Conservation (phyloP, 2,113 vertebrate species). For the Brachionichthys hirsutus region DNA sequence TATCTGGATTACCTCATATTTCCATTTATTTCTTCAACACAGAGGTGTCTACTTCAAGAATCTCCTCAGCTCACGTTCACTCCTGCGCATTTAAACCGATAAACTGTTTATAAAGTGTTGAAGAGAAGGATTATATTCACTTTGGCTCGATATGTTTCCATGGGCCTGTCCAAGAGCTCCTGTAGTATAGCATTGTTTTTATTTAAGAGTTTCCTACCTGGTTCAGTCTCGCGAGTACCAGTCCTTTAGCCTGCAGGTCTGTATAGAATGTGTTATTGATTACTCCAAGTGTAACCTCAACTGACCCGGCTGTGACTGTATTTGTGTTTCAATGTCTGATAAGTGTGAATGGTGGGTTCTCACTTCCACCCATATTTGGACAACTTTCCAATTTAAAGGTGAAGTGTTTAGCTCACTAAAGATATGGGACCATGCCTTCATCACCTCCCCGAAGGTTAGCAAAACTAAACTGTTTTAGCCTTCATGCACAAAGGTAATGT, state of each 20-base stretch:
- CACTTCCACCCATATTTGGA: constrained; percentile 14
- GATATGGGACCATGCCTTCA: background rate
- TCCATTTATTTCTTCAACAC: constrained; percentile 28
- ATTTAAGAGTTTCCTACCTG: constrained; percentile 19
- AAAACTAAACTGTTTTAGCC: constrained; percentile 21
- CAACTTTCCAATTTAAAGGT: background rate
- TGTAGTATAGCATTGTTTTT: constrained; percentile 37
- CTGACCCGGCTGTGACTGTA: background rate
- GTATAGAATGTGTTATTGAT: constrained; percentile 13
- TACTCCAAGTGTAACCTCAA: constrained; percentile 1
- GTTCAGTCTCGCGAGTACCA: constrained; percentile 17
- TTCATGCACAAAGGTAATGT: constrained; percentile 10
- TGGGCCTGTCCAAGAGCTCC: constrained; percentile 14
- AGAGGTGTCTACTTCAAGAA: constrained; percentile 1
- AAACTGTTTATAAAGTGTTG: constrained; percentile 49
- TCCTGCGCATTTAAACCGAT: constrained; percentile 28
- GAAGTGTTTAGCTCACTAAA: background rate
- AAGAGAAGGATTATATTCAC: constrained; percentile 42
- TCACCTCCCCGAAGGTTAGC: background rate
- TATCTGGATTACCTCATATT: constrained; percentile 27
- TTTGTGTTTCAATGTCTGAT: constrained; percentile 1
- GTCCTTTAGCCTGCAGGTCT: constrained; percentile 14
- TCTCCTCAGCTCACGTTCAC: constrained; percentile 23
- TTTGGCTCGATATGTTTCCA: constrained; percentile 48
- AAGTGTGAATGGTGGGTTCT: background rate